These are phyloP conservation scores for Ailurus styani DNA, from an alignment of 2,113 vertebrate species.

Conservation along the genomic window DNA sequence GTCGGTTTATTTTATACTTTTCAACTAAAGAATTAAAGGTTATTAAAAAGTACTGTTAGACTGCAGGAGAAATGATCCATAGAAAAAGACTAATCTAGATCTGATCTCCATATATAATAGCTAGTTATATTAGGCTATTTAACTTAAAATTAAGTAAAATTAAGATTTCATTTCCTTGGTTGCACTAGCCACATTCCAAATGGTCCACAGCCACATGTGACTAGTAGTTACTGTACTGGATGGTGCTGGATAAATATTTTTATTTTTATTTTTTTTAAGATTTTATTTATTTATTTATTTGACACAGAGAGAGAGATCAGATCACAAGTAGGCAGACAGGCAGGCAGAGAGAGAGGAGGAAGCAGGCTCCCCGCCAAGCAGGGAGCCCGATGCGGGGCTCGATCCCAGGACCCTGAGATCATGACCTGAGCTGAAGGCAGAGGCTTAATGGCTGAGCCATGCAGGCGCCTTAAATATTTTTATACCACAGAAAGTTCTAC, in stretches of 20 bases:
- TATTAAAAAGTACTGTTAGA: neutral
- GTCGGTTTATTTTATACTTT: slow-evolving; percentile 4
- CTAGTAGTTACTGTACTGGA: neutral
- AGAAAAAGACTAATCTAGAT: neutral
- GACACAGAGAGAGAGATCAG: too few species aligned
- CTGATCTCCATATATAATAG: neutral
- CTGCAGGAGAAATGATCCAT: neutral
- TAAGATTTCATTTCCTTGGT: neutral
- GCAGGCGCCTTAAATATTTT: neutral
- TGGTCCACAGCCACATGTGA: neutral
- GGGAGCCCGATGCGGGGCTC: too few species aligned
- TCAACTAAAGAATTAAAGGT: neutral
- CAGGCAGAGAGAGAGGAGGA: too few species aligned
- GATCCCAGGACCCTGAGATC: too few species aligned
- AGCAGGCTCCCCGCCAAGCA: too few species aligned
- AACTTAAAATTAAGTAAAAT: neutral
- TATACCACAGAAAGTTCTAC: neutral
- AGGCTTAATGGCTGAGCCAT: too few species aligned
- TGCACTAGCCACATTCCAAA: neutral
- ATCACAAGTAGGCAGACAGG: too few species aligned
- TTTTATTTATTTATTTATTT: too few species aligned
- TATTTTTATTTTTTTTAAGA: neutral
- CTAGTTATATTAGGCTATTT: neutral
- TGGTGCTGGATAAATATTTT: neutral
- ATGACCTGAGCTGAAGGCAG: too few species aligned